Base-by-base conservation (phyloP, 2,888 invertebrate species). In the Dinocampus coccinellae region DNA sequence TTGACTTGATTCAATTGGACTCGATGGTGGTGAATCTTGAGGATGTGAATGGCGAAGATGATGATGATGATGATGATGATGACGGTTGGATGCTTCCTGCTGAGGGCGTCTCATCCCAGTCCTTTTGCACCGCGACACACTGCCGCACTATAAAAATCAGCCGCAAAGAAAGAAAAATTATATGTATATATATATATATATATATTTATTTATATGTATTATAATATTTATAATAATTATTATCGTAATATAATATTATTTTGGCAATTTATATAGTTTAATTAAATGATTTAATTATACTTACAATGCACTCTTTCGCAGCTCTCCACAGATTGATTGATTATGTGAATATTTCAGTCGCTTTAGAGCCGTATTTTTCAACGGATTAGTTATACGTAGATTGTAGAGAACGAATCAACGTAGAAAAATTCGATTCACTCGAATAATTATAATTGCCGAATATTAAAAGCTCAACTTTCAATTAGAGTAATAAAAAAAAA, bases 291-390 rank as follows among this genome's bases (percentile, higher is more conserved):
- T n/a, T n/a, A n/a, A n/a, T 62, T 29, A 72, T 74, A 88, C 88
- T 88, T 75, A 88, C 88, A 84, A 88, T 88, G 83, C 88, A 88
- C 85, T 88, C 88, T 86, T 85, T 88, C 81, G 88, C 88, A 83
- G 86, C 85, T 84, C 85, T 88, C 88, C 88, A 88, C 88, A 88
- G 88, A 83, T 88, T 88, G 88, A 85, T 79, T 88, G 88, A 85
- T 79, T 47, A 77, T 84, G 83, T 79, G 82, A 79, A 76, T 80
- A 82, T 76, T 80, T 83, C 85, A 85, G 82, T 78, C 80, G n/a
- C n/a, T n/a, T 83, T 82, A 74, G 75, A 70, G 79, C 79, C 76
- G 80, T 76, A 39, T 47, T 4, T 72, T 75, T 64, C 72, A 74
- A 74, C 74, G 78, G 70, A n/a, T n/a, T n/a, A n/a, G n/a, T n/a